Conservation (phyloP, 2,113 vertebrate genomes). For the Hepsetus odoe region DNA sequence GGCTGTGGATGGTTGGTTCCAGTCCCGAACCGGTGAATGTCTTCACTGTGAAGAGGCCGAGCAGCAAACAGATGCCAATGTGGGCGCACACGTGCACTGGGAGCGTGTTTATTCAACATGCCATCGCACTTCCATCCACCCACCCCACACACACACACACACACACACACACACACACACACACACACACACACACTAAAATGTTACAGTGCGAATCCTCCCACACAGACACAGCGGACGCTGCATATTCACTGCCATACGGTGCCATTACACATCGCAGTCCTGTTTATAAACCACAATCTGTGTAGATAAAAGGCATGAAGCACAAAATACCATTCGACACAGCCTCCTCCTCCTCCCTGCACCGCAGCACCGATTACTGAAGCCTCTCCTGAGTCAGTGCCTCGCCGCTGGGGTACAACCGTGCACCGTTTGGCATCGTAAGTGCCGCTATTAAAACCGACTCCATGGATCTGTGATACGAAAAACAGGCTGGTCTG, state of each 20-base stretch:
- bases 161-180: slow-evolving; percentile 34
- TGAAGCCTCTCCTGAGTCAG: slow-evolving; percentile 1
- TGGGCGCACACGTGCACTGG: slow-evolving; percentile 31
- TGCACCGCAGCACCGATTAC: neutral
- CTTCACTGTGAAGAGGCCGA: slow-evolving; percentile 22
- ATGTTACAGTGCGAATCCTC: slow-evolving; percentile 45
- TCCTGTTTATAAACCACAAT: slow-evolving; percentile 18
- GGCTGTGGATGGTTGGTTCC: slow-evolving; percentile 16
- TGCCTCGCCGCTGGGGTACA: neutral
- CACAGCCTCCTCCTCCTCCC: slow-evolving; percentile 14
- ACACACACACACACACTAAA: slow-evolving; percentile 15
- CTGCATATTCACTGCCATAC: slow-evolving; percentile 14
- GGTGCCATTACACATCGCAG: slow-evolving; percentile 19
- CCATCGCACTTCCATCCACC: slow-evolving; percentile 39
- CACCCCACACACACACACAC: slow-evolving; percentile 6
- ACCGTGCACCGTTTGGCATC: neutral
- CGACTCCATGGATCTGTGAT: no score
- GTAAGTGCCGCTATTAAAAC: no score
- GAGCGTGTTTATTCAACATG: slow-evolving; percentile 50
- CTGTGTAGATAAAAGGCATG: slow-evolving; percentile 29
- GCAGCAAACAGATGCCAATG: slow-evolving; percentile 33
- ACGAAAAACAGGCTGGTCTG: no score
- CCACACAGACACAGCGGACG: slow-evolving; percentile 22
- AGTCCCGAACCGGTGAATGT: slow-evolving; percentile 3
- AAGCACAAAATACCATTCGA: slow-evolving; percentile 25